Evolutionary conservation across 2,113 vertebrate genomes (phyloP), one percentile per base, ranked within the genome.

Genomic region (Eulemur rufifrons): DNA sequence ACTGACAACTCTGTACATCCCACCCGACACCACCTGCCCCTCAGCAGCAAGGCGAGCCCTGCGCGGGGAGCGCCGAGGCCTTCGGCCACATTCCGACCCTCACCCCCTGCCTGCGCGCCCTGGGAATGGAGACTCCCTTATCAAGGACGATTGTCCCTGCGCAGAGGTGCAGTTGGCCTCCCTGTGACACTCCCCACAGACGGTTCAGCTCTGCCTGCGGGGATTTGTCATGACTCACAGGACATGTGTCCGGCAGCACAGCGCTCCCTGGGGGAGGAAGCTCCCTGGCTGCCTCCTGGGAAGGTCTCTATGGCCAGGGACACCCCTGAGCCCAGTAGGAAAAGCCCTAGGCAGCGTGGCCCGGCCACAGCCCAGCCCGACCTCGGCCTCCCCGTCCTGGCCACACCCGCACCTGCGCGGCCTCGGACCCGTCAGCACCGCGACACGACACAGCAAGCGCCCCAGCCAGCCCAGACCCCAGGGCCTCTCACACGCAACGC

Each of bases 101-200:
- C 56, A 2, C 2, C 42, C 87, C 50, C 52, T 37, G 23, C 27
- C 5, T 0, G 13, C 52, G 76, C 15, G 56, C 18, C 32, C 63
- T 3, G 4, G 3, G 29, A 47, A 1, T 11, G 69, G 39, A 50
- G 3, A 5, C 86, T 84, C 47, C 47, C 5, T 81, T 9, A 5
- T 0, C 6, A 0, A 42, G 76, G 89, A 27, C 1, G 9, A n/a
- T n/a, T 9, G 6, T 2, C 21, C 64, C 23, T 0, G 1, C 0
- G 9, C 32, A 2, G 39, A 18, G 71, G 63, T 45, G 12, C 23
- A 8, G 8, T 3, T 27, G 0, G 66, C 47, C n/a, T 18, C 23
- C 74, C 56, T 1, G 20, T 2, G 13, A 20, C 68, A 8, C 23
- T 2, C 64, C 56, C 32, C 77, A 27, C 42, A n/a, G 34, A 39